Percentiles rank a stretch among this genome's conserved stretches.
Conservation (phyloP, 2,113 vertebrate species). For the Prolemur simus region DNA sequence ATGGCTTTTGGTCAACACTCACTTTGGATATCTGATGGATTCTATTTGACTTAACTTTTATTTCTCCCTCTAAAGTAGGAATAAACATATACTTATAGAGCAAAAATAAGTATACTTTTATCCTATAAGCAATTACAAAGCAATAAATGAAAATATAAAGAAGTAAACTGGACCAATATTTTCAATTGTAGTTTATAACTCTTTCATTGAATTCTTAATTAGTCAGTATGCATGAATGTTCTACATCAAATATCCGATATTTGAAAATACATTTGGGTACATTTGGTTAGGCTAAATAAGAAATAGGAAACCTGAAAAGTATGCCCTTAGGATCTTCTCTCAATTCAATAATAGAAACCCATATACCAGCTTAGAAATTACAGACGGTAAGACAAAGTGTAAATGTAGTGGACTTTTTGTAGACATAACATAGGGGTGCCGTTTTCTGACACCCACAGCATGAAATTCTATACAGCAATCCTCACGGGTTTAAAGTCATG, state of each 20-base stretch:
- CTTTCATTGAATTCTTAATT: background rate
- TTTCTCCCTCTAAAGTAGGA: constrained; percentile 8
- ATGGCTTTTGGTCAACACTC: background rate
- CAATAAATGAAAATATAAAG: background rate
- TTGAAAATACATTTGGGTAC: background rate
- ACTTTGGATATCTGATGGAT: background rate
- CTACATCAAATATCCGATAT: background rate
- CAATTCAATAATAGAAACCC: background rate
- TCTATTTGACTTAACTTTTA: background rate
- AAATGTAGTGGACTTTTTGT: accelerated
- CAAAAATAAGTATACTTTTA: background rate
- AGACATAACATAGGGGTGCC: background rate
- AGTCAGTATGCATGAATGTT: background rate
- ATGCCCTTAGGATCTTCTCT: background rate
- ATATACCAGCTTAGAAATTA: background rate
- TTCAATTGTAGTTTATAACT: background rate
- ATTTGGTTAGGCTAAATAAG: background rate
- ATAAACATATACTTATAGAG: background rate
- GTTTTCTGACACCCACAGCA: background rate
- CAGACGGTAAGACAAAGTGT: background rate
- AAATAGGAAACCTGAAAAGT: background rate
- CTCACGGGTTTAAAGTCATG: background rate
- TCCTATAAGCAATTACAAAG: background rate
- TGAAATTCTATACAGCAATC: constrained; percentile 54
- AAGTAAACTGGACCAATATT: background rate